phyloP scores from a whole-genome alignment of 2,113 vertebrate species.

The Macroglossus sobrinus region DNA sequence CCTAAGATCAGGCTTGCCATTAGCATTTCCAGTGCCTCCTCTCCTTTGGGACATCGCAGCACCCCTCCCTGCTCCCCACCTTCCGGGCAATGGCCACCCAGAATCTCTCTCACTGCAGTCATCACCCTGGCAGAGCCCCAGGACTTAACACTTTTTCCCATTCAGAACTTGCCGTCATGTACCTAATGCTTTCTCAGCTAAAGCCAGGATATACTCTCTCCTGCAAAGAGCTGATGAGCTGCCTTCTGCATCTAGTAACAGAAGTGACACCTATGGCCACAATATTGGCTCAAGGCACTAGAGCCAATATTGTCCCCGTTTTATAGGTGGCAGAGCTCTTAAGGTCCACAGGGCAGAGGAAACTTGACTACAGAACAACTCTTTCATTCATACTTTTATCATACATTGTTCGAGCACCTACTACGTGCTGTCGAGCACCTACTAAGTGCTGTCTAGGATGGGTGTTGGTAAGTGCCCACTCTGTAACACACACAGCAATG shows the following conservation, averaged over 20 bases:
- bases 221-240: neutral
- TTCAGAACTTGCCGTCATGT: neutral
- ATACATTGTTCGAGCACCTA: neutral
- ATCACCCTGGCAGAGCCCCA: neutral
- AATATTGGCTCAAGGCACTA: neutral
- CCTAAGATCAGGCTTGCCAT: rapidly evolving
- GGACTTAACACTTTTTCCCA: neutral
- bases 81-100: neutral
- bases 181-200: neutral
- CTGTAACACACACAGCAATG: too few species aligned
- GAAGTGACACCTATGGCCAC: neutral
- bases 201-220: neutral
- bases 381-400: neutral
- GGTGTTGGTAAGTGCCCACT: neutral
- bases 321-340: neutral
- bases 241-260: neutral
- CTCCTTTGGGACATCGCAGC: neutral
- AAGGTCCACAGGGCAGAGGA: neutral
- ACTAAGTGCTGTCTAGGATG: neutral
- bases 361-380: neutral
- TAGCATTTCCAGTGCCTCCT: neutral
- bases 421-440: neutral
- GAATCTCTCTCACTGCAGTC: neutral
- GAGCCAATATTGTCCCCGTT: neutral
- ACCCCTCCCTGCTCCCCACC: too few species aligned